phyloP scores from a whole-genome alignment of 2,888 invertebrate species.

The Agrochola macilenta region DNA sequence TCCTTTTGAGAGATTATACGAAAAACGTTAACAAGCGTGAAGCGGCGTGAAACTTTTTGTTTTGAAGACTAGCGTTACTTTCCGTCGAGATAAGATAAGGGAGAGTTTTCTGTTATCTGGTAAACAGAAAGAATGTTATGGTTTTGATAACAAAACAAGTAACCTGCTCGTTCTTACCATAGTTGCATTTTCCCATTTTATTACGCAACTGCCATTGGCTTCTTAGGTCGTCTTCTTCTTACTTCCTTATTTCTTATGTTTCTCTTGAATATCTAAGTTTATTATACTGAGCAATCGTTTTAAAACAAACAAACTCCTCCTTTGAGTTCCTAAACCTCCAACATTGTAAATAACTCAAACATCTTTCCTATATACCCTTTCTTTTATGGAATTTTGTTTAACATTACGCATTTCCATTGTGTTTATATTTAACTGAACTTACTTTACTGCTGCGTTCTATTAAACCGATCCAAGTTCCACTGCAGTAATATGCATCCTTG shows the following conservation, averaged over 20 bases:
- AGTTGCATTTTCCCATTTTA: neutral
- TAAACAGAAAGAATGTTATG: constrained; percentile 21
- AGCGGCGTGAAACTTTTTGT: constrained; percentile 45
- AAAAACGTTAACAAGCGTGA: constrained; percentile 62
- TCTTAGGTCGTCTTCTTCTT: neutral
- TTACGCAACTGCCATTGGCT: neutral
- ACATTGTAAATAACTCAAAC: neutral
- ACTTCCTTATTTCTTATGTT: neutral
- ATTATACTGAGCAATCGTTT: neutral
- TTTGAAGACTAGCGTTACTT: constrained; percentile 44
- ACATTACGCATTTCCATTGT: neutral
- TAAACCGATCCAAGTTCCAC: neutral
- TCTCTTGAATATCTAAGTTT: neutral
- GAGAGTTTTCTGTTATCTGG: constrained; percentile 23
- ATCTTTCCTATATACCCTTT: constrained; percentile 1
- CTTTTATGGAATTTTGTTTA: neutral
- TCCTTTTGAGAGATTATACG: constrained; percentile 61
- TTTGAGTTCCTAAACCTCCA: neutral
- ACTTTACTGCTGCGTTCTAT: neutral
- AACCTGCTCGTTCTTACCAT: neutral
- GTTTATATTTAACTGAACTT: neutral
- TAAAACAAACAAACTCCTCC: neutral
- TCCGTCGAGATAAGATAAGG: constrained; percentile 35
- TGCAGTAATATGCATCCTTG: neutral
- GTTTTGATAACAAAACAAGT: constrained; percentile 5